Evolutionary conservation across 2,797 vertebrate species (phyloP), one percentile per base, ranked within the genome.

Genomic region (Zalophus californianus): DNA sequence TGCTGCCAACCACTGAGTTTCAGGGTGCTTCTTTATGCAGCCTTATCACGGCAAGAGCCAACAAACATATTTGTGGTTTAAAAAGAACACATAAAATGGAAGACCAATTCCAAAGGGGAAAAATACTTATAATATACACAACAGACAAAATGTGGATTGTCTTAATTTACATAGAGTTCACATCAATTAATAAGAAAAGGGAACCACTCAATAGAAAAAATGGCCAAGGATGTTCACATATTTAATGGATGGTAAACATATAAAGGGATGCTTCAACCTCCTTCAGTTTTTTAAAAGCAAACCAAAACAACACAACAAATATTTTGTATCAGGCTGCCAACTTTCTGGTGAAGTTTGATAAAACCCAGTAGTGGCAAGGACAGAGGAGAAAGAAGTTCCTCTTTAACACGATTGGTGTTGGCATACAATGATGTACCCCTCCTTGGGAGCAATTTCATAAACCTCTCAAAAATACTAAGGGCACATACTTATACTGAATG

Each of bases 101-200:
- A 58, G 60, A 80, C 3, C 32, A 84, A 35, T 48, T 85, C 83
- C 75, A 93, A 35, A n/a, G 29, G 15, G 21, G 58, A 60, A 96
- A 90, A 91, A 56, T 66, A 93, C 32, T 32, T 80, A 88, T 50
- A 87, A 75, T 64, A 35, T 6, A 20, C n/a, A 29, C 11, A 80
- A 52, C 12, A 91, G 38, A 62, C n/a, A 79, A 88, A 96, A 52
- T 50, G 62, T 5, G 78, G 48, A 84, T 79, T 56, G 90, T 88
- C 25, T 91, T 87, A 68, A 84, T 85, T 94, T 72, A 80, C 25
- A 80, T 91, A 75, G 44, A 50, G 56, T 20, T 73, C 66, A 48
- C 38, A 77, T 29, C 73, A 32, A 79, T 84, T 96, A 77, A 70
- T 41, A 75, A 89, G 25, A 85, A 92, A 95, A 66, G 52, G 58